phyloP scores from a whole-genome alignment of 2,888 invertebrate genomes.

The Unio delphinus region DNA sequence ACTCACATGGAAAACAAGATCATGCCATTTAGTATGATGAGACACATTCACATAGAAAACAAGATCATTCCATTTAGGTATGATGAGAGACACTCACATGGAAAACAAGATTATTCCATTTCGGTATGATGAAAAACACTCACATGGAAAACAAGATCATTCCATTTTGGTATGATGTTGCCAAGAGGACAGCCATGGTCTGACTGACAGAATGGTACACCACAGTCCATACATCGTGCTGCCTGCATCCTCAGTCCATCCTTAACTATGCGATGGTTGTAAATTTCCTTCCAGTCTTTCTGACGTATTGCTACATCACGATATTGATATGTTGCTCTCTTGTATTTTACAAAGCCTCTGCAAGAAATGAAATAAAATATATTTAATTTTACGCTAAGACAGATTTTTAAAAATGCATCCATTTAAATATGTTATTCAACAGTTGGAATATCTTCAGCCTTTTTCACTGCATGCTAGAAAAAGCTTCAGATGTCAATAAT shows the following conservation, averaged over 20 bases:
- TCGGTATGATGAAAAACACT: conserved; percentile 67
- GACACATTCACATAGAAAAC: no score
- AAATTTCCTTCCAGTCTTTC: conserved; percentile 98
- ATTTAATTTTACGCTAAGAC: neutral
- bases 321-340: conserved; percentile 89
- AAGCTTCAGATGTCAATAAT: no score
- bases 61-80: no score
- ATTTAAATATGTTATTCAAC: neutral
- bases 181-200: conserved; percentile 96
- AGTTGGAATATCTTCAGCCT: neutral
- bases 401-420: neutral
- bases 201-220: conserved; percentile 98
- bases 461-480: no score
- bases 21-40: no score
- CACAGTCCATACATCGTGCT: conserved; percentile 95
- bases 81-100: conserved; percentile 29
- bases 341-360: conserved; percentile 97
- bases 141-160: conserved; percentile 89
- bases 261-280: conserved; percentile 87
- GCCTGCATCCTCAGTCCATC: conserved; percentile 77
- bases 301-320: conserved; percentile 87
- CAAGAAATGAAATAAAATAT: conserved; percentile 23
- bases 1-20: no score
- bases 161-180: conserved; percentile 99
- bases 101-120: conserved; percentile 90